Evolutionary conservation across 2,113 vertebrate genomes (phyloP).

Genomic region (Hyaena hyaena): DNA sequence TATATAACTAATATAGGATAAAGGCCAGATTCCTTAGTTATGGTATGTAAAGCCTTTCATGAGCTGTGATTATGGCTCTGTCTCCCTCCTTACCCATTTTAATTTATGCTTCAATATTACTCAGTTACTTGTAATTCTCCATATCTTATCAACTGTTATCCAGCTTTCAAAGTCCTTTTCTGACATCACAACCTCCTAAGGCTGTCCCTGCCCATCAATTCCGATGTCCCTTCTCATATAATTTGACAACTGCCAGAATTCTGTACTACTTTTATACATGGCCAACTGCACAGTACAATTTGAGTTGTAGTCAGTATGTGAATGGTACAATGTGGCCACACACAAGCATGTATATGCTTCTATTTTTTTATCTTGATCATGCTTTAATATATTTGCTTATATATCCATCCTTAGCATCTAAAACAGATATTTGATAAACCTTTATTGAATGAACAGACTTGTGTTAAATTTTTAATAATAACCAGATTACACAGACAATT

Average conservation of each 20-base stretch:
- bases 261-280: not conserved
- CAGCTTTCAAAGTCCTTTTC: not conserved
- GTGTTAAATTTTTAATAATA: not conserved
- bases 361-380: not conserved
- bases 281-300: not conserved
- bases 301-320: not conserved
- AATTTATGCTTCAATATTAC: not conserved
- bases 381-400: not conserved
- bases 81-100: not conserved
- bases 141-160: not conserved
- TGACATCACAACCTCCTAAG: not conserved
- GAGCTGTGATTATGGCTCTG: not conserved
- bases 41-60: not conserved
- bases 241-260: not conserved
- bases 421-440: conserved; percentile 30
- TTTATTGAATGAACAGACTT: not conserved
- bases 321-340: not conserved
- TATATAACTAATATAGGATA: not conserved
- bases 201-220: not conserved
- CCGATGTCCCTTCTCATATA: not conserved
- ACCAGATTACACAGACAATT: not conserved
- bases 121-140: not conserved
- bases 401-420: not conserved
- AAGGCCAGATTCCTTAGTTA: not conserved
- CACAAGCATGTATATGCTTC: not conserved